Conservation (phyloP, 2,113 vertebrate genomes). For the Bubo scandiacus region DNA sequence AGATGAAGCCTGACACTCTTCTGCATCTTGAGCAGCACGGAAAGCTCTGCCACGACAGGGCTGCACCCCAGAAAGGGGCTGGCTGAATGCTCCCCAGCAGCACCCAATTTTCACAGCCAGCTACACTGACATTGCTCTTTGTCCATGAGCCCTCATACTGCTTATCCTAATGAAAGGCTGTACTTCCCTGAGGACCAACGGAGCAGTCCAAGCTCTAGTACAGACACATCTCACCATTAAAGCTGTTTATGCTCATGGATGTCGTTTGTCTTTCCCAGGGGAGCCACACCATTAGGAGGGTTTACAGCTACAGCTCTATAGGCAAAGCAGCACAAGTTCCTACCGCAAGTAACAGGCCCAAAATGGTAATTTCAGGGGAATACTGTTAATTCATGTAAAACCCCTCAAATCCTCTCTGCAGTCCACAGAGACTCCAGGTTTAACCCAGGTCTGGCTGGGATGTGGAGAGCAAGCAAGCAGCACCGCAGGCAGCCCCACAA, state of each 20-base stretch:
- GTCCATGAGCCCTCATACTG: accelerated
- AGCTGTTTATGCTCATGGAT: accelerated
- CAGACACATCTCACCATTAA: background rate
- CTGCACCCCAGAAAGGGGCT: background rate
- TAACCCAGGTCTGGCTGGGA: background rate
- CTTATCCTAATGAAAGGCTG: background rate
- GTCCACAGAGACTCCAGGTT: background rate
- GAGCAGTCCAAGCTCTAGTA: background rate
- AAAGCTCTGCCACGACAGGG: background rate
- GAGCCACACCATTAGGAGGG: background rate
- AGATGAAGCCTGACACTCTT: background rate
- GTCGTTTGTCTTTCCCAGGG: background rate
- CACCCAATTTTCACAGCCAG: background rate
- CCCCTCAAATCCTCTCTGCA: background rate
- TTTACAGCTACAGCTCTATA: background rate
- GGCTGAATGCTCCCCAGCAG: background rate
- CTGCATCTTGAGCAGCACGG: background rate
- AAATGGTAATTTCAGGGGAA: background rate
- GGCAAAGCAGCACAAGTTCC: background rate
- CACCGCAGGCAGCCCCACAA: background rate
- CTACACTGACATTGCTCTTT: accelerated
- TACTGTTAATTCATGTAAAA: background rate
- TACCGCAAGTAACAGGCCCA: background rate
- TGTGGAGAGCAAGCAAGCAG: background rate
- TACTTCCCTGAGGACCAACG: accelerated